phyloP scores from a whole-genome alignment of 2,888 invertebrate genomes.

The Meliscaeva auricollis region DNA sequence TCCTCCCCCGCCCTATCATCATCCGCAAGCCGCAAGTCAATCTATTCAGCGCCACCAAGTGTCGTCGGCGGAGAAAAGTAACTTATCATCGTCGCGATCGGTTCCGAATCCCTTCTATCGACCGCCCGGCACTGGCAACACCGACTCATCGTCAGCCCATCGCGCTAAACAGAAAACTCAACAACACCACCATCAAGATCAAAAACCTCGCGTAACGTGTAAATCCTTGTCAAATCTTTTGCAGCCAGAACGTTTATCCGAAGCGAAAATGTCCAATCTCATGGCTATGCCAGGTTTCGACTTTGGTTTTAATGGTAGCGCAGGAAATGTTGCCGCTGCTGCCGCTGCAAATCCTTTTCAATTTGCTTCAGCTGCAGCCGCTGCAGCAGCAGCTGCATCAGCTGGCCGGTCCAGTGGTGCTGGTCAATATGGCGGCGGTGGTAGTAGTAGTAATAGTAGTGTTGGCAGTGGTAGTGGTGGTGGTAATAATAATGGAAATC shows the following conservation, averaged over 20 bases:
- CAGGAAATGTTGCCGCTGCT: conserved; percentile 9
- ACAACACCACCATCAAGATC: conserved; percentile 85
- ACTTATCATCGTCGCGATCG: conserved; percentile 76
- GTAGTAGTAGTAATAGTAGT: conserved; percentile 16
- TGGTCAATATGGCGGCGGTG: conserved; percentile 46
- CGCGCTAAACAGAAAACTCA: conserved; percentile 79
- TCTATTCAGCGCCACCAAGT: conserved; percentile 59
- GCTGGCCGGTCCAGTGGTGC: conserved; percentile 71
- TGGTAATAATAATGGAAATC: conserved; percentile 37
- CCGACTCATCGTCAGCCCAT: conserved; percentile 64
- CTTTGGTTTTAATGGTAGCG: conserved; percentile 79
- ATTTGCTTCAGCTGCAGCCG: conserved; percentile 66
- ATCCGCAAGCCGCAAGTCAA: conserved; percentile 54
- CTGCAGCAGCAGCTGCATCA: conserved; percentile 66
- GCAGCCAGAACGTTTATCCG: conserved; percentile 84
- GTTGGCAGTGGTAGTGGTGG: conserved; percentile 35
- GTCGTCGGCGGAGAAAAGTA: conserved; percentile 72
- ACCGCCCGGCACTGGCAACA: conserved; percentile 84
- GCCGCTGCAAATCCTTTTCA: conserved; percentile 66
- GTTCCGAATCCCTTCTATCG: conserved; percentile 85
- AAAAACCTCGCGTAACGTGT: conserved; percentile 87
- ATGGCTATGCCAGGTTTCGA: conserved; percentile 80
- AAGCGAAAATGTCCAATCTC: conserved; percentile 83
- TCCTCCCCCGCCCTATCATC: conserved; percentile 66
- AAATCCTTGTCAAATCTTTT: conserved; percentile 87